Percentiles rank a stretch among this genome's conserved stretches.
Evolutionary conservation across 1,140 invertebrate genomes (phyloP).

Genomic region (Ruditapes philippinarum): DNA sequence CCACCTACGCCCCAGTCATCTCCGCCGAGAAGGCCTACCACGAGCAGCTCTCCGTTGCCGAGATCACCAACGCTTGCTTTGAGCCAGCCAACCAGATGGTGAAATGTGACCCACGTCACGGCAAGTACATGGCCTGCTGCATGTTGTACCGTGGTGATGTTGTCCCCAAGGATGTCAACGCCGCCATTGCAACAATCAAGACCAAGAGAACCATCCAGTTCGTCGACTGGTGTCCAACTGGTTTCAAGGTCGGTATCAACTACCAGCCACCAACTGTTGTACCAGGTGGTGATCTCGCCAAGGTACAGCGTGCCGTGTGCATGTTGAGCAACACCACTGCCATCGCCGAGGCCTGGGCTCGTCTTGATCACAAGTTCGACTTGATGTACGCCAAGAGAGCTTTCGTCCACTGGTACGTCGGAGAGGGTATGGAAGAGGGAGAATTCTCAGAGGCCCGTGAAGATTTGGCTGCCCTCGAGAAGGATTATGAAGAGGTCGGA

Average conservation of each 20-base stretch:
- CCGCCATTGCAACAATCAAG: conserved; percentile 92
- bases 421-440: conserved; percentile 88
- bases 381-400: conserved; percentile 89
- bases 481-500: conserved; percentile 74
- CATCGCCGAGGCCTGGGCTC: conserved; percentile 91
- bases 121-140: conserved; percentile 90
- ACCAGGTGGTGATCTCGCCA: conserved; percentile 92
- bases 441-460: conserved; percentile 93
- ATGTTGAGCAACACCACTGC: conserved; percentile 93
- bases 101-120: conserved; percentile 74
- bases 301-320: conserved; percentile 86
- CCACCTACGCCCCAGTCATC: conserved; percentile 84
- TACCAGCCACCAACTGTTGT: conserved; percentile 92
- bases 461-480: conserved; percentile 91
- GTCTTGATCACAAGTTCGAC: conserved; percentile 89
- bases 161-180: conserved; percentile 93
- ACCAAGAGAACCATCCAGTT: conserved; percentile 88
- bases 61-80: conserved; percentile 93
- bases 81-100: conserved; percentile 91
- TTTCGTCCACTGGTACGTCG: conserved; percentile 86
- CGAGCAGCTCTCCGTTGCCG: conserved; percentile 86
- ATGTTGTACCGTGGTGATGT: conserved; percentile 84
- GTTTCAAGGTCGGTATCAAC: conserved; percentile 79
- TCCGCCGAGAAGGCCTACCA: conserved; percentile 86
- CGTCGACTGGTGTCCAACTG: conserved; percentile 78